These are phyloP conservation scores for Crocuta crocuta DNA, from an alignment of 2,113 vertebrate species.

Conservation along the genomic window DNA sequence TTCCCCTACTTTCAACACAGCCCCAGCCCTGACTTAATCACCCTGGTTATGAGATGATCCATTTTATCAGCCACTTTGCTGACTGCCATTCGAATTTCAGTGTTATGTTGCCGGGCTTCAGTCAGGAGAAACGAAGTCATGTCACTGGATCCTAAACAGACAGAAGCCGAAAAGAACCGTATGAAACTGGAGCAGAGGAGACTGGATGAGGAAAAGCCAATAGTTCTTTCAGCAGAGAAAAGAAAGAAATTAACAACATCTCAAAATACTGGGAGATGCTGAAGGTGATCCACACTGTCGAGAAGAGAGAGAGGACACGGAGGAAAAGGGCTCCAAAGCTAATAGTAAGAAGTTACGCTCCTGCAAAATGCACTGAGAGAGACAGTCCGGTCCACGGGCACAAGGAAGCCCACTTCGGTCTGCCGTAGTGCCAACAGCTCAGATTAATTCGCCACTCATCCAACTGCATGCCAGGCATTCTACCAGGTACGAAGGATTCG, in stretches of 20 bases:
- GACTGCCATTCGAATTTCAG: slow-evolving; percentile 94
- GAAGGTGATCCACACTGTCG: neutral
- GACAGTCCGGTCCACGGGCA: neutral
- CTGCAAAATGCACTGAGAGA: neutral
- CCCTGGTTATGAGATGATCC: slow-evolving; percentile 94
- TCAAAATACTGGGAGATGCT: neutral
- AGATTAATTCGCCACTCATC: neutral
- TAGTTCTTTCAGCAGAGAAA: neutral
- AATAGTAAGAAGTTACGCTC: neutral
- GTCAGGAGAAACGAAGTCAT: slow-evolving; percentile 97
- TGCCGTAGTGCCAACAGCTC: neutral
- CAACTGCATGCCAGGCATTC: neutral
- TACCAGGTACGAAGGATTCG: neutral
- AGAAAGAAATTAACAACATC: slow-evolving; percentile 8
- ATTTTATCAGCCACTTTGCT: slow-evolving; percentile 97
- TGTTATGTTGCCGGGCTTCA: slow-evolving; percentile 97
- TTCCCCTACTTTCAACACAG: neutral
- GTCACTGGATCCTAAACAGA: slow-evolving; percentile 89
- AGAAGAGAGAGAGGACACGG: neutral
- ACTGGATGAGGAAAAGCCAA: neutral
- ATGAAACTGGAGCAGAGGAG: neutral
- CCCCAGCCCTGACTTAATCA: slow-evolving; percentile 68
- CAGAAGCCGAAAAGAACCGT: slow-evolving; percentile 48
- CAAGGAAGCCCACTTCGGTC: neutral
- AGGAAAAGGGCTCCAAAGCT: neutral